These are phyloP conservation scores for Palythoa caribaeorum DNA, from an alignment of 92 coral and sea anemone species.

Conservation along the genomic window DNA sequence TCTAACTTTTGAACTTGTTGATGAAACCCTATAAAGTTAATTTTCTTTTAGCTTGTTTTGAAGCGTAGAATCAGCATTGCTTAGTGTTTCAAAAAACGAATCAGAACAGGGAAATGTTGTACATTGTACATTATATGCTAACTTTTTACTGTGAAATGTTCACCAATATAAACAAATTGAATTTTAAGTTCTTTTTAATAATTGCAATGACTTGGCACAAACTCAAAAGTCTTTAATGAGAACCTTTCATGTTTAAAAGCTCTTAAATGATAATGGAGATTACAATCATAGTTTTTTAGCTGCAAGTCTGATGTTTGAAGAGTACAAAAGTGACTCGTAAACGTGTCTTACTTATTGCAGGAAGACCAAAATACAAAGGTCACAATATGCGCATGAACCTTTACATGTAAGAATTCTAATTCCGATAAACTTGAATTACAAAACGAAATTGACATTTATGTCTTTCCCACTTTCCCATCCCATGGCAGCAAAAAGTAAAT, in stretches of 20 bases:
- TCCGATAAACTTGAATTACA: neutral
- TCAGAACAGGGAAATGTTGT: neutral
- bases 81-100: too few species aligned
- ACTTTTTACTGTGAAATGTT: neutral
- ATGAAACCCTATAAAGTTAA: too few species aligned
- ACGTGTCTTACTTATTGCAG: too few species aligned
- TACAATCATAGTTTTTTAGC: too few species aligned
- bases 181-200: neutral
- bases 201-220: neutral
- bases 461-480: neutral
- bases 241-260: neutral
- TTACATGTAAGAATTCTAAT: neutral
- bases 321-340: too few species aligned
- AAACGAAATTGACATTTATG: too few species aligned
- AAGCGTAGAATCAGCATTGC: neutral
- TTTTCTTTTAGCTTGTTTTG: neutral
- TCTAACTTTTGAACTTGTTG: too few species aligned
- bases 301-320: too few species aligned
- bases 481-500: neutral
- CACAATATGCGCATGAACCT: too few species aligned
- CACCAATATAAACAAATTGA: neutral
- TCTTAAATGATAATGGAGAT: too few species aligned
- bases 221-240: neutral
- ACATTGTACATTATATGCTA: neutral
- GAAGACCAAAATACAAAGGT: too few species aligned